phyloP scores from a whole-genome alignment of 1,140 invertebrate genomes.

The Charaxes varanes region DNA sequence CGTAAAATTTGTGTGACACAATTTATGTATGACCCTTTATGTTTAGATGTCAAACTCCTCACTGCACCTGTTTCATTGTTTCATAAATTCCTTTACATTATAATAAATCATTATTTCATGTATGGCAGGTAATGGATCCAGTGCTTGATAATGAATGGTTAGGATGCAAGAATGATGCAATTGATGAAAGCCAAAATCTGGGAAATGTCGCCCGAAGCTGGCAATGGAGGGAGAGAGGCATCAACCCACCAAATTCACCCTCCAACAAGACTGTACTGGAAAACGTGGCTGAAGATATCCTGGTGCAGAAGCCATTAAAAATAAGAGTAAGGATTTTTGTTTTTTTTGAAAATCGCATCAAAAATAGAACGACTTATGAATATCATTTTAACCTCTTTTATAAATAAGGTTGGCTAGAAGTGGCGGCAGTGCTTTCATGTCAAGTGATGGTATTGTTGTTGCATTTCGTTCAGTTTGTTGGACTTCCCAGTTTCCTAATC shows the following conservation, averaged over 20 bases:
- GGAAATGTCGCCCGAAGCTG: constrained; percentile 57
- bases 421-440: no score
- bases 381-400: constrained; percentile 6
- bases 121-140: constrained; percentile 58
- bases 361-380: constrained; percentile 3
- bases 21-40: no score
- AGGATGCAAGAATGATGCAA: constrained; percentile 47
- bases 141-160: constrained; percentile 56
- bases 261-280: constrained; percentile 59
- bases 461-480: no score
- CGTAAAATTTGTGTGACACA: no score
- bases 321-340: constrained; percentile 63
- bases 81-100: no score
- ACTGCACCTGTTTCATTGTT: no score
- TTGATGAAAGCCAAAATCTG: constrained; percentile 42
- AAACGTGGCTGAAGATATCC: constrained; percentile 62
- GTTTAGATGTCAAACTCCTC: no score
- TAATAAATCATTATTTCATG: no score
- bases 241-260: constrained; percentile 41
- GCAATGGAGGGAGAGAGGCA: constrained; percentile 57
- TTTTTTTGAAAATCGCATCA: background rate
- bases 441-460: constrained; percentile 21
- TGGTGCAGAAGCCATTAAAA: constrained; percentile 58
- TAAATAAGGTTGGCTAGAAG: no score
- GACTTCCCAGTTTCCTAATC: no score